Evolutionary conservation across 2,888 invertebrate species (phyloP), one percentile per base, ranked within the genome.

Genomic region (Adineta ricciae): DNA sequence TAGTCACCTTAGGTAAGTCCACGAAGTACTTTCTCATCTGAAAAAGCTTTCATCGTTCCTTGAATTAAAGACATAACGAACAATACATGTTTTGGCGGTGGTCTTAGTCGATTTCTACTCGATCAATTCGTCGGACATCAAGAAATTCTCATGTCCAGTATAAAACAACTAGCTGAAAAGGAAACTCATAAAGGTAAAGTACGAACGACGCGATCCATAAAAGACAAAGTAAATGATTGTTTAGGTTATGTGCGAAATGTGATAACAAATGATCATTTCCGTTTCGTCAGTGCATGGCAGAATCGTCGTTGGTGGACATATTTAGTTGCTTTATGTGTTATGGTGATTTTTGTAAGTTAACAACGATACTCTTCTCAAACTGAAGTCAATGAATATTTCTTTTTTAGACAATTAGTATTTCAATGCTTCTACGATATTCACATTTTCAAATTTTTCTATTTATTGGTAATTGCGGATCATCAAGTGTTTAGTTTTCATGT

Each of bases 371-470:
- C 24, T 9, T 64, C 27, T 64, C 27, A 84, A 84, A 36, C 41
- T 86, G 84, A 85, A 50, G 83, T 86, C 54, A 21, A n/a, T 78
- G 46, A 46, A 46, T 8, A 46, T 85, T 89, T 87, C 89, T 88
- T 89, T 88, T 91, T 86, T 93, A 99, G 98, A 99, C 98, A 49
- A 94, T 98, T 87, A 96, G 97, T 83, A 96, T 97, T 88, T 98
- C 98, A 78, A 97, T 98, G 95, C 92, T 99, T 88, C 92, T 99
- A 88, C 94, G 98, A 84, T 99, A 98, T 91, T 98, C 98, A 21
- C 99, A 99, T 92, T 98, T 99, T 91, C 99, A 99, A 92, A 98
- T 99, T 89, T 98, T 99, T 92, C 94, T 98, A 87, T 98, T 99
- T 90, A 98, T 99, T 88, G 96, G 97, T 96, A 92, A 94, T 94